Percentiles rank a stretch among this genome's conserved stretches.
Evolutionary conservation across 1,140 invertebrate genomes (phyloP).

Genomic region (Ganaspis sp.): DNA sequence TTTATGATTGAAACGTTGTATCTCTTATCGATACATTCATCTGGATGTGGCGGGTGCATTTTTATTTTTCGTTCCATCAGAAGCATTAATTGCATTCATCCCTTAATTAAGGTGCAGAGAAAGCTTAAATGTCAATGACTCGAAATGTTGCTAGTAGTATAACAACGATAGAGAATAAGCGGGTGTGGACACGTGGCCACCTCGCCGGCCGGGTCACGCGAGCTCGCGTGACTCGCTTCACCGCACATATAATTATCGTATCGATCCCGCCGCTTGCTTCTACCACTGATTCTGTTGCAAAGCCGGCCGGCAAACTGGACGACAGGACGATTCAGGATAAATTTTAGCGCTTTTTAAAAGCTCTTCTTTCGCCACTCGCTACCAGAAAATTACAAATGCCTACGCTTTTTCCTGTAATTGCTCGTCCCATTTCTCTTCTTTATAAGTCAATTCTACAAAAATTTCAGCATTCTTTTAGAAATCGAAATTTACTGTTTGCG

Average conservation of each 20-base stretch:
- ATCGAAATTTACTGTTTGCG: no score
- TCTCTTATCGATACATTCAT: not conserved
- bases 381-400: no score
- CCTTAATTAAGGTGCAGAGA: not conserved
- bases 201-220: conserved; percentile 36
- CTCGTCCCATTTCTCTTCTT: no score
- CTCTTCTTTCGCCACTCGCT: not conserved
- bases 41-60: not conserved
- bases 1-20: conserved; percentile 2
- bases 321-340: not conserved
- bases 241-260: conserved; percentile 17
- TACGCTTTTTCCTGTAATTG: no score
- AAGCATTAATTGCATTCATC: not conserved
- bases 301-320: not conserved
- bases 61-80: not conserved
- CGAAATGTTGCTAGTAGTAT: not conserved
- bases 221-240: conserved; percentile 39
- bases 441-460: no score
- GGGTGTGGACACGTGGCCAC: conserved; percentile 6
- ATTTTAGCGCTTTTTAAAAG: not conserved
- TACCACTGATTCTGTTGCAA: not conserved
- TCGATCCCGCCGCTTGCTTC: conserved; percentile 18
- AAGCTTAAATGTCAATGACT: conserved; percentile 13
- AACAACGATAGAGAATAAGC: conserved; percentile 5
- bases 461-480: no score